These are phyloP conservation scores for Drosophila sucinea DNA, from an alignment of 1,140 invertebrate species.

Conservation along the genomic window DNA sequence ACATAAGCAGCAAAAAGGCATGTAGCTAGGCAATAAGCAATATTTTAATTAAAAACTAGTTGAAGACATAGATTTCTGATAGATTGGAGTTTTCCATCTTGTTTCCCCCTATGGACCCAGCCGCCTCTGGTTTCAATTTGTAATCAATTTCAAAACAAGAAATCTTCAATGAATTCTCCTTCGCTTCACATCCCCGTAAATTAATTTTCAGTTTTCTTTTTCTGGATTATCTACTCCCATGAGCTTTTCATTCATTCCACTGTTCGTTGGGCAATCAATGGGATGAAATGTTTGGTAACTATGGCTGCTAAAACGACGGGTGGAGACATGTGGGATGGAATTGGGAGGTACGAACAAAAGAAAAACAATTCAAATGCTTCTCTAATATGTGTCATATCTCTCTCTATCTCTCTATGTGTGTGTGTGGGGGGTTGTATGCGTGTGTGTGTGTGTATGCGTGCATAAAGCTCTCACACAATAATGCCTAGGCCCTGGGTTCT, in stretches of 20 bases:
- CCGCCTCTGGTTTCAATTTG: conserved; percentile 1
- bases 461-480: conserved; percentile 38
- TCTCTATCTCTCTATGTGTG: conserved; percentile 18
- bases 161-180: neutral
- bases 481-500: conserved; percentile 31
- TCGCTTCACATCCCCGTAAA: conserved; percentile 1
- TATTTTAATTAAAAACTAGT: neutral
- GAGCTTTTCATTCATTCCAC: conserved; percentile 30
- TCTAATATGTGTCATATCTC: conserved; percentile 31
- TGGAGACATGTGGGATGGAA: neutral
- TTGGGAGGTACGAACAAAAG: conserved; percentile 52
- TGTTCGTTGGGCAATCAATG: conserved; percentile 56
- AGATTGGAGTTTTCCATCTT: neutral
- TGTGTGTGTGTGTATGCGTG: conserved; percentile 24
- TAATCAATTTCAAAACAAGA: neutral
- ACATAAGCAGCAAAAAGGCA: no score
- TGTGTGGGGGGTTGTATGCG: neutral
- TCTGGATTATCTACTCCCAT: neutral
- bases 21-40: no score
- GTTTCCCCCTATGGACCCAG: neutral
- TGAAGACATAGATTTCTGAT: neutral
- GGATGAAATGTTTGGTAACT: conserved; percentile 46
- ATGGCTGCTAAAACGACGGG: conserved; percentile 39
- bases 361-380: conserved; percentile 64
- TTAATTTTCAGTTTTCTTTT: conserved; percentile 1